A percentile compares a stretch with the other conserved stretches of the same genome.
Conservation (phyloP, 2,113 vertebrate genomes). For the Lagopus leucura region DNA sequence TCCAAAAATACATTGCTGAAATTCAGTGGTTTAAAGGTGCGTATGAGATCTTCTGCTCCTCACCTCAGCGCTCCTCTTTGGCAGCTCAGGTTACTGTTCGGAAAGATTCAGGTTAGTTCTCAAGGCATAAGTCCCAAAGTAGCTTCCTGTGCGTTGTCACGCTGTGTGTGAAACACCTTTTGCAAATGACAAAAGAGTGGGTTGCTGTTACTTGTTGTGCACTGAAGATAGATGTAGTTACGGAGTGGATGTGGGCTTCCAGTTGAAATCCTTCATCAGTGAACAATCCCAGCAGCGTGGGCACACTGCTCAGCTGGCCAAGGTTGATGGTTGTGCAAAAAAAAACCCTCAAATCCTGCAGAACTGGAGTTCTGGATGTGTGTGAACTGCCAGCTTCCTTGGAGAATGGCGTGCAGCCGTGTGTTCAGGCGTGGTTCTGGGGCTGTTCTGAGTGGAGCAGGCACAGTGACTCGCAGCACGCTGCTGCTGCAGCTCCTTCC, state of each 20-base stretch:
- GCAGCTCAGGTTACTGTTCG: neutral
- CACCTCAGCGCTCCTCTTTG: neutral
- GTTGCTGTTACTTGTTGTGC: neutral
- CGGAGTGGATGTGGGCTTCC: neutral
- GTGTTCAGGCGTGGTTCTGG: neutral
- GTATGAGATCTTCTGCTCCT: neutral
- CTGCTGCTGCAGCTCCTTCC: neutral
- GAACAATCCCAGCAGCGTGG: neutral
- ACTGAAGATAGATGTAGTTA: neutral
- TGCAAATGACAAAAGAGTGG: neutral
- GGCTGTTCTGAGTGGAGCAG: neutral
- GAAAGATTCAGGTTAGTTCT: neutral
- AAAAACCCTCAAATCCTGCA: neutral
- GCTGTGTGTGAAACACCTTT: neutral
- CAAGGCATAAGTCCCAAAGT: neutral
- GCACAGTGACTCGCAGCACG: too few species aligned
- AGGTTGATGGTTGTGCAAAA: neutral
- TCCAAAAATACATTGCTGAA: neutral
- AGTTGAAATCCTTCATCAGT: neutral
- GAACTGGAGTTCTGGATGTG: neutral
- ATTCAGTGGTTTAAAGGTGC: neutral
- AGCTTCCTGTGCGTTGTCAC: neutral
- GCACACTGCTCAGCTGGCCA: neutral
- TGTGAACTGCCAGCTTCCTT: neutral
- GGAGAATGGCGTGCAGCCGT: rapidly evolving